A percentile compares a stretch with the other conserved stretches of the same genome.
These are phyloP conservation scores for Catharus bicknelli DNA, from an alignment of 2,113 vertebrate species.

Conservation along the genomic window DNA sequence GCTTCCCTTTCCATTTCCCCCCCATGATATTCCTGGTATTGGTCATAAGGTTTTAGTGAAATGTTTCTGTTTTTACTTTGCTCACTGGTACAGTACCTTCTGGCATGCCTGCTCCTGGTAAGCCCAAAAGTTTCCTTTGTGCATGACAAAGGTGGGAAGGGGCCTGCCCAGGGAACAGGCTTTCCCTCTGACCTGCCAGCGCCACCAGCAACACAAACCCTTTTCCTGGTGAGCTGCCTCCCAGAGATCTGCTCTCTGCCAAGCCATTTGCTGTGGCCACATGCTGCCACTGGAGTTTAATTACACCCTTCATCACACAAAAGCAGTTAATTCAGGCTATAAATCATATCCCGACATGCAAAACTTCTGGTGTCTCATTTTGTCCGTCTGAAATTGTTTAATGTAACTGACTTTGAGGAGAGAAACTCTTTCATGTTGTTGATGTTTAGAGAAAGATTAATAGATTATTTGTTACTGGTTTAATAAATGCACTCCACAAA, in stretches of 20 bases:
- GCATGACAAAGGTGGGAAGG: slow-evolving; percentile 21
- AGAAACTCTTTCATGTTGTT: slow-evolving; percentile 30
- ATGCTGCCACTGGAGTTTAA: not conserved
- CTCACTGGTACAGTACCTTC: not conserved
- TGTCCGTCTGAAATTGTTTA: slow-evolving; percentile 3
- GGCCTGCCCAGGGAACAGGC: not conserved
- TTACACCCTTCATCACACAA: slow-evolving; percentile 18
- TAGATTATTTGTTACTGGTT: slow-evolving; percentile 49
- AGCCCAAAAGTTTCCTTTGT: not conserved
- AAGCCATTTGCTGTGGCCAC: not conserved
- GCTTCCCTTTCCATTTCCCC: not conserved
- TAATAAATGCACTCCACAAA: slow-evolving; percentile 12
- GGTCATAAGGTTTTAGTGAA: not conserved
- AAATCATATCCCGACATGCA: not conserved
- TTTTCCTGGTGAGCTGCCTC: not conserved
- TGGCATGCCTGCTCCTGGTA: not conserved
- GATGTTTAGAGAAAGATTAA: slow-evolving; percentile 52
- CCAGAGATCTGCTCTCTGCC: not conserved
- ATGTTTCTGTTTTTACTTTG: not conserved
- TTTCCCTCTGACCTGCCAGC: not conserved
- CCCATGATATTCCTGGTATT: not conserved
- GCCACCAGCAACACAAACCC: not conserved
- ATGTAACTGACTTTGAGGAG: slow-evolving; percentile 30
- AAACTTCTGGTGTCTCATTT: slow-evolving; percentile 19
- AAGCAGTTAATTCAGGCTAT: slow-evolving; percentile 16